Evolutionary conservation across 2,797 vertebrate genomes (phyloP), one percentile per base, ranked within the genome.

Genomic region (Microtus agrestis): DNA sequence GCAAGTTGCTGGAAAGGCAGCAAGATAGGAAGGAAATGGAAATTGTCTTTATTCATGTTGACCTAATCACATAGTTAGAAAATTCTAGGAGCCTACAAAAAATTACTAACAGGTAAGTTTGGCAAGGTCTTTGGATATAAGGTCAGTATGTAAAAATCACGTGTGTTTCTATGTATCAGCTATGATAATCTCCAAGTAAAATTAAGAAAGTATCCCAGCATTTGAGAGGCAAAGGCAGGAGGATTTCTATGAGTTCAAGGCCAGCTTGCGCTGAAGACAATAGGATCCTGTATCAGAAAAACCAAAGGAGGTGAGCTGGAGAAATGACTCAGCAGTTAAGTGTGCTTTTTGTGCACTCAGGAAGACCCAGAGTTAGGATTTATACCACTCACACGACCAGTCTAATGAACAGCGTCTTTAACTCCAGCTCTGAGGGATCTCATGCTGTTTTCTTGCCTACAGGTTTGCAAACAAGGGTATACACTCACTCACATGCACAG

Each of bases 171-270:
- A 19, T 76, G 43, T 67, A 43, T 6, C 5, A 69, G 27, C 31
- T 80, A 14, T 80, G 37, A 27, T 40, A 94, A 51, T 73, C 10
- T 29, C 23, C 31, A 65, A 86, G 77, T 88, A 67, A 77, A 93
- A 82, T 81, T 91, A 86, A 93, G 56, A 81, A 85, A 92, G 13
- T 31, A 37, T 54, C 46, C 63, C 34, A 86, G 13, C 34, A 86
- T 69, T 86, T 86, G 82, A 51, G 84, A 51, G 43, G 37, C 84
- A 86, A 51, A 86, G 46, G 21, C 46, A 69, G 63, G 63, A 86
- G 46, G 34, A 71, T 69, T 54, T 48, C 46, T 46, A 17, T 71
- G 34, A 37, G 13, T 86, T 86, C 46, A 67, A 86, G 43, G 21
- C 43, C 31, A 86, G 82, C 31, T 48, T 87, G 4, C 27, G 48